These are phyloP conservation scores for Endomychus coccineus DNA, from an alignment of 2,888 invertebrate genomes.

Conservation along the genomic window DNA sequence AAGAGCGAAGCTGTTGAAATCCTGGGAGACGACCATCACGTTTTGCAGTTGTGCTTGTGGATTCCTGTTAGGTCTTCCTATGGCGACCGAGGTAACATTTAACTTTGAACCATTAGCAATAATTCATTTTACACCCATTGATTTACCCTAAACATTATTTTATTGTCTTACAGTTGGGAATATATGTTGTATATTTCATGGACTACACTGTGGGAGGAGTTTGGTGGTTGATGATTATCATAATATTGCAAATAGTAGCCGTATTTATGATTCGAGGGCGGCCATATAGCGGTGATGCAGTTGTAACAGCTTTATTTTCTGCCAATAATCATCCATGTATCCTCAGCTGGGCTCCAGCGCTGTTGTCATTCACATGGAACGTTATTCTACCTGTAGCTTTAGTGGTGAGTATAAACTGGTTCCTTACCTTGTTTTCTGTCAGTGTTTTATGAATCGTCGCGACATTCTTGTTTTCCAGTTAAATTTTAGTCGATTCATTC, in stretches of 20 bases:
- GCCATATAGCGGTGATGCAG: constrained; percentile 74
- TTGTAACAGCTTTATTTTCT: constrained; percentile 57
- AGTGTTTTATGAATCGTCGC: too few relatives aligned
- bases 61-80: constrained; percentile 72
- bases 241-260: constrained; percentile 69
- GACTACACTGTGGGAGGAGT: constrained; percentile 77
- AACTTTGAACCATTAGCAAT: not conserved
- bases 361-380: constrained; percentile 81
- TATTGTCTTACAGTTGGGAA: constrained; percentile 54
- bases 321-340: constrained; percentile 43
- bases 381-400: constrained; percentile 75
- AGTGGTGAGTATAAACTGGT: constrained; percentile 54
- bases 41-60: constrained; percentile 79
- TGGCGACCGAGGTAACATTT: constrained; percentile 74
- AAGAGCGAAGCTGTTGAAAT: constrained; percentile 60
- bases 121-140: not conserved
- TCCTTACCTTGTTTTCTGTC: too few relatives aligned
- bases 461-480: too few relatives aligned
- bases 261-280: constrained; percentile 80
- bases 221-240: constrained; percentile 81
- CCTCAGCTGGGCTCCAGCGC: constrained; percentile 56
- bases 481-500: too few relatives aligned
- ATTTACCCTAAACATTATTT: not conserved
- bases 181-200: constrained; percentile 74
- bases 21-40: constrained; percentile 77